Conservation (phyloP, 2,797 vertebrate species). For the Sternotherus odoratus region DNA sequence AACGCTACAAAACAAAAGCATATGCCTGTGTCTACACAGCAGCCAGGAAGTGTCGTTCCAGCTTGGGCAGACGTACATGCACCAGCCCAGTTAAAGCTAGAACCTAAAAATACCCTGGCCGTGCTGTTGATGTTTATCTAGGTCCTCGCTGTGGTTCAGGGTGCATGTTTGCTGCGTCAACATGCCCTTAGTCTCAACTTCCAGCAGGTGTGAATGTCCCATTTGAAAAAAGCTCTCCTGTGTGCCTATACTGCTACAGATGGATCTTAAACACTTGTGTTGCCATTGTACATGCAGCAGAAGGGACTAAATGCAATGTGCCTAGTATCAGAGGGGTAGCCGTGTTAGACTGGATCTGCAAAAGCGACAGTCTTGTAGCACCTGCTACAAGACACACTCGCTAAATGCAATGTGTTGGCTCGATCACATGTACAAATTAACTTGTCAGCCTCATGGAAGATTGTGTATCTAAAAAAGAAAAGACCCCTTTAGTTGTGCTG, state of each 20-base stretch:
- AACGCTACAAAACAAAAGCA: no score
- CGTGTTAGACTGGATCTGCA: no score
- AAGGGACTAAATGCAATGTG: no score
- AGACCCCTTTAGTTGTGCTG: neutral
- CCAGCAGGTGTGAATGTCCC: no score
- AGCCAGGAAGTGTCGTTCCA: neutral
- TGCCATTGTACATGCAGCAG: neutral
- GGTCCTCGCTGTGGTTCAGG: neutral
- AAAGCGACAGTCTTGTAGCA: no score
- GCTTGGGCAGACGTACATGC: neutral
- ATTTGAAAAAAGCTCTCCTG: neutral
- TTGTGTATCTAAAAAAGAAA: neutral
- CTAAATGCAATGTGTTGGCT: neutral
- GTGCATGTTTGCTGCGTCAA: no score
- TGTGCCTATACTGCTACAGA: neutral
- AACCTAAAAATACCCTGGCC: neutral
- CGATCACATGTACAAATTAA: neutral
- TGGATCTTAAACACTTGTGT: neutral
- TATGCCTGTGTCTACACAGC: neutral
- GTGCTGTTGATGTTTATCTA: no score
- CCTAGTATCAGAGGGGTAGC: no score
- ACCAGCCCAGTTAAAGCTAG: neutral
- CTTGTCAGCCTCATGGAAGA: neutral
- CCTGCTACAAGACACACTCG: no score
- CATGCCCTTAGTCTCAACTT: neutral